Evolutionary conservation across 2,113 vertebrate genomes (phyloP), one percentile per base, ranked within the genome.

Genomic region (Formicarius rufipectus): DNA sequence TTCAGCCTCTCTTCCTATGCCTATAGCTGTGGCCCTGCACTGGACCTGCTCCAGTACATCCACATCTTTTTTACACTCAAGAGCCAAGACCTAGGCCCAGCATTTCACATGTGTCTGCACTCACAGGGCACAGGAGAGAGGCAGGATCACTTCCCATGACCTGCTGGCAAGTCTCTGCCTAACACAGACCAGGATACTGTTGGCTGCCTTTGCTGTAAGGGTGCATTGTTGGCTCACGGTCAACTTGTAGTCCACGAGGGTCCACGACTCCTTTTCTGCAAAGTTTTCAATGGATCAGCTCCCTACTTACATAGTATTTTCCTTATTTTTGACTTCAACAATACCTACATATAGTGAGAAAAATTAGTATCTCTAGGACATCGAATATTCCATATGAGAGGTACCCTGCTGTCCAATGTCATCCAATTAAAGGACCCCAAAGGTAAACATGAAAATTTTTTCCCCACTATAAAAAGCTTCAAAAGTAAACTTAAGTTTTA

Each of bases 161-260:
- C 10, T 49, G 31, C 47, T 62, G 14, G 22, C 28, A 75, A 44
- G 31, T 13, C 12, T 45, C 42, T 74, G 28, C n/a, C 23, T 58
- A 31, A 67, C 1, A 5, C 30, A 62, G 24, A 27, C 35, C 10
- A 28, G 16, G 64, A 45, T 44, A 17, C 9, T 66, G 13, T 9
- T 14, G 19, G 14, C 30, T 0, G 0, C 27, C 31, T 67, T 28
- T 39, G 31, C 21, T 8, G 1, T n/a, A 53, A 49, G 15, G 10
- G 3, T 37, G 13, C 21, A 30, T 4, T 71, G 18, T n/a, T 35
- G 31, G 50, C 19, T 86, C 14, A 42, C 4, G 3, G 7, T 35
- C 33, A 72, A 10, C 23, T 33, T 28, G 16, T 9, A 45, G 42
- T 13, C 15, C 44, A 64, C 4, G 18, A 78, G 10, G 11, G 17